Evolutionary conservation across 2,113 vertebrate genomes (phyloP), one percentile per base, ranked within the genome.

Genomic region (Vidua chalybeata): DNA sequence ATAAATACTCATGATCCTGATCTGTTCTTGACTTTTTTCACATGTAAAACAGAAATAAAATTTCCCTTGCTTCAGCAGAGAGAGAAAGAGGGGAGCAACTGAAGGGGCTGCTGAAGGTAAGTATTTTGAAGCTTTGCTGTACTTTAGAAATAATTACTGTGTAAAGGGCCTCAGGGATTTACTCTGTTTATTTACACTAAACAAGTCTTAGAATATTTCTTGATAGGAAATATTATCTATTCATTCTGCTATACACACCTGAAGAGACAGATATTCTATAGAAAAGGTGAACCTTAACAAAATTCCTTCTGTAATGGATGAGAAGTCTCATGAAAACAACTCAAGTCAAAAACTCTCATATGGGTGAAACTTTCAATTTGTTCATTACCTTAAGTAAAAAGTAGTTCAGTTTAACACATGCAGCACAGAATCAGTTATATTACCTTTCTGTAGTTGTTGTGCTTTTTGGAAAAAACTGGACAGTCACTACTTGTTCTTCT

Each of bases 401-500:
- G 28, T 15, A 83, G 26, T 10, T 66, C 51, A 79, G 20, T 64
- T 91, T 82, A 61, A 80, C 39, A 73, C 9, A 90, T 14, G 22
- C 20, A 68, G 19, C 59, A 69, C 9, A 63, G 33, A 72, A 56
- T 33, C 35, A 81, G 35, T 74, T 48, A 7, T 6, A 33, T 95
- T 98, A 99, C 99, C 99, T 99, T 96, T 99, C 98, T 89, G 94
- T 97, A 89, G 86, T 73, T 37, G 11, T 95, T 71, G 67, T 8
- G 20, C 74, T 96, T 79, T 98, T 97, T 37, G 99, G 98, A 90
- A 94, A 97, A 97, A 99, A 99, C 18, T 97, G 97, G 64, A 99
- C 96, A 48, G 83, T 76, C 31, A 99, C 96, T 85, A 97, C 88
- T 76, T 84, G 94, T 76, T 99, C 98, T 96, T 99, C 99, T 96